A percentile compares a stretch with the other conserved stretches of the same genome.
These are phyloP conservation scores for Dasyprocta punctata DNA, from an alignment of 2,113 vertebrate species.

Conservation along the genomic window DNA sequence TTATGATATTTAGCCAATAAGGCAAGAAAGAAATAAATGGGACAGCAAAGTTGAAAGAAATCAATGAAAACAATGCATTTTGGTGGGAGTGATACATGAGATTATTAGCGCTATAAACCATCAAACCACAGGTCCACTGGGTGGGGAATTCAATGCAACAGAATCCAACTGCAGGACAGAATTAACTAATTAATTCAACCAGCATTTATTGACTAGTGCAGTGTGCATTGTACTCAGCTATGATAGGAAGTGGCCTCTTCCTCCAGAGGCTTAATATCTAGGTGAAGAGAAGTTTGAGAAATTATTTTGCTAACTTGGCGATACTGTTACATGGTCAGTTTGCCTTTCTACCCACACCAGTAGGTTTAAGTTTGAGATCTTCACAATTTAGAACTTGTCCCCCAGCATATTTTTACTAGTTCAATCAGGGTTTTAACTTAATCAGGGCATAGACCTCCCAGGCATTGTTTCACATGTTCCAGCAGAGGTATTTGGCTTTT, in stretches of 20 bases:
- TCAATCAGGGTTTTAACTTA: conserved; percentile 33
- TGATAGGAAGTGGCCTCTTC: not conserved
- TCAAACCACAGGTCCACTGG: not conserved
- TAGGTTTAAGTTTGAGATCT: not conserved
- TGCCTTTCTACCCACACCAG: not conserved
- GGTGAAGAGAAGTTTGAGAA: not conserved
- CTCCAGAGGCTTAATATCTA: not conserved
- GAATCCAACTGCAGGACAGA: not conserved
- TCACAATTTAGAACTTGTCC: not conserved
- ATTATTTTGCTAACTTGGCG: not conserved
- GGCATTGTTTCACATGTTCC: not conserved
- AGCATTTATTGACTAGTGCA: conserved; percentile 61
- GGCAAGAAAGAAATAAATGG: conserved; percentile 41
- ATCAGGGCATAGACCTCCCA: not conserved
- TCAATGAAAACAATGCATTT: conserved; percentile 63
- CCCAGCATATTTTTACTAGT: not conserved
- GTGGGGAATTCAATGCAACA: conserved; percentile 43
- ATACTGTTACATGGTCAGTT: not conserved
- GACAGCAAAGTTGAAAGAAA: conserved; percentile 56
- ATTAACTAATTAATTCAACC: conserved; percentile 62
- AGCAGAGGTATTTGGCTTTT: not conserved
- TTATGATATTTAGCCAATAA: conserved; percentile 61
- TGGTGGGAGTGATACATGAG: conserved; percentile 34
- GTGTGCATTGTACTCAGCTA: not conserved
- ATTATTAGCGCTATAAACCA: conserved; percentile 54